A percentile compares a stretch with the other conserved stretches of the same genome.
phyloP scores from a whole-genome alignment of 2,888 invertebrate species.

The Chironomus riparius region DNA sequence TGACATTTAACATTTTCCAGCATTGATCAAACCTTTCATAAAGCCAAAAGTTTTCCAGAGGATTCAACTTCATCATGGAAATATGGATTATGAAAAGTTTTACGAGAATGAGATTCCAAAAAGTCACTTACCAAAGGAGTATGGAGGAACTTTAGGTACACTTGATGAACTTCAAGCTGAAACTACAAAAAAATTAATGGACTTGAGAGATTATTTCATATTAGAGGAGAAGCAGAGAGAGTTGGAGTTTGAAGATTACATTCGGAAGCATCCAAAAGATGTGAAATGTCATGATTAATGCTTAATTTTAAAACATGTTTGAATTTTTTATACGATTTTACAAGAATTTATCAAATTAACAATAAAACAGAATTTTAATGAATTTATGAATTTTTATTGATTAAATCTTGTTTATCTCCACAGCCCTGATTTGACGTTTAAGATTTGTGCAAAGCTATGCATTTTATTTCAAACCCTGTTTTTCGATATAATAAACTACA shows the following conservation, averaged over 20 bases:
- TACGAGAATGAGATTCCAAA: constrained; percentile 48
- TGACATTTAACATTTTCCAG: not conserved
- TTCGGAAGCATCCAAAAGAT: not conserved
- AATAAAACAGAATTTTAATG: no score
- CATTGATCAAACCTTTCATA: not conserved
- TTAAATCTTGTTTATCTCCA: no score
- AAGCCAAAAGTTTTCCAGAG: constrained; percentile 32
- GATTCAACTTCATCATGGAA: constrained; percentile 51
- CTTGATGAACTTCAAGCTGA: constrained; percentile 28
- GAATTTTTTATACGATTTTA: no score
- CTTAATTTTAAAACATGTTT: no score
- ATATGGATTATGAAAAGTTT: constrained; percentile 47
- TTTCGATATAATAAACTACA: no score
- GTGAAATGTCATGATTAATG: not conserved
- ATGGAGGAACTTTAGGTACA: constrained; percentile 47
- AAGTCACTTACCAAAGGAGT: constrained; percentile 51
- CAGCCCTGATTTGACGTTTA: no score
- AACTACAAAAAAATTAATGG: constrained; percentile 27
- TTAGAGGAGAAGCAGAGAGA: constrained; percentile 27
- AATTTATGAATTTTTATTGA: no score
- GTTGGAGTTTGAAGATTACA: constrained; percentile 1
- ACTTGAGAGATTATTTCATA: constrained; percentile 29
- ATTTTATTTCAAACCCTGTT: no score
- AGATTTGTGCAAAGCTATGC: no score
- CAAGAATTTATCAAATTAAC: no score